A percentile compares a stretch with the other conserved stretches of the same genome.
phyloP scores from a whole-genome alignment of 2,888 invertebrate genomes.

The Agrypnus murinus region DNA sequence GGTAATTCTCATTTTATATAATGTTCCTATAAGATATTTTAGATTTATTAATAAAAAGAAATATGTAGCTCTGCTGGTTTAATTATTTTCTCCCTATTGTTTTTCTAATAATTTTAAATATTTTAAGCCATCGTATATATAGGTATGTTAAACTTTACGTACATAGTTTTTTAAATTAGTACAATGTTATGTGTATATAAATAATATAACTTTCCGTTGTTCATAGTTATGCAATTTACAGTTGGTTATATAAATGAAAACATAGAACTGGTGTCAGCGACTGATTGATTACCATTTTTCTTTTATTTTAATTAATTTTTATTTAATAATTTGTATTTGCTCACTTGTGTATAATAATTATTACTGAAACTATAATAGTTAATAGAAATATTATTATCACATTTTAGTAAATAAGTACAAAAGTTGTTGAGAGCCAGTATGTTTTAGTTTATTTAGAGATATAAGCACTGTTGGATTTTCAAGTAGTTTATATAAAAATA shows the following conservation, averaged over 20 bases:
- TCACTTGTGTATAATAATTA: conserved; percentile 37
- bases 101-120: background rate
- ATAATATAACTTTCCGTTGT: background rate
- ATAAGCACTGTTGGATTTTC: conserved; percentile 44
- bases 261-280: conserved; percentile 18
- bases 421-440: conserved; percentile 49
- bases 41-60: conserved; percentile 27
- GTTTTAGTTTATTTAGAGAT: conserved; percentile 45
- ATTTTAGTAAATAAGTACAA: conserved; percentile 34
- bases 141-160: conserved; percentile 7
- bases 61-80: conserved; percentile 15
- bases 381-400: background rate
- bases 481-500: conserved; percentile 33
- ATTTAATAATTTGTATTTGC: conserved; percentile 44
- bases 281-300: conserved; percentile 2
- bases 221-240: background rate
- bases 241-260: background rate
- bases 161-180: conserved; percentile 8
- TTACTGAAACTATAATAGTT: background rate
- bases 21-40: conserved; percentile 46
- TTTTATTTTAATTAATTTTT: conserved; percentile 15
- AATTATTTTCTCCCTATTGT: background rate
- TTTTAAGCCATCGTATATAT: background rate
- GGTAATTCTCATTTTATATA: conserved; percentile 44
- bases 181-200: conserved; percentile 23